Percentiles rank a stretch among this genome's conserved stretches.
Conservation (phyloP, 2,888 invertebrate genomes). For the Entomobrya proxima region DNA sequence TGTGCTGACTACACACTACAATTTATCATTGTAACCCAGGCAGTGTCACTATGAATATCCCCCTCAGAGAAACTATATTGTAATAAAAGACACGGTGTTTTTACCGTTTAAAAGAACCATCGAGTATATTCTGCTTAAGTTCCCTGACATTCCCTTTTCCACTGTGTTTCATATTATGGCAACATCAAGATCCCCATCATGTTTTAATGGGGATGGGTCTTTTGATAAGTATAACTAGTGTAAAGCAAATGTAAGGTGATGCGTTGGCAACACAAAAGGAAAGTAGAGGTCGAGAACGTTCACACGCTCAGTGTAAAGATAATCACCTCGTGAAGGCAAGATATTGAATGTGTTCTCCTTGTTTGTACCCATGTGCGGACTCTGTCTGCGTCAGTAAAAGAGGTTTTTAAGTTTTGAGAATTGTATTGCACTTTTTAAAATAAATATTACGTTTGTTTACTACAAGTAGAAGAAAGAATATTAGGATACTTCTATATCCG, state of each 20-base stretch:
- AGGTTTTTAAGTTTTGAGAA: not conserved
- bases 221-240: conserved; percentile 25
- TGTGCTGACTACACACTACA: not conserved
- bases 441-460: not conserved
- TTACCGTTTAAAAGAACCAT: not conserved
- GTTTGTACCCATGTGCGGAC: not conserved
- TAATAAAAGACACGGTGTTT: too few species aligned
- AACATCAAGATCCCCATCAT: not conserved
- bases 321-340: conserved; percentile 59
- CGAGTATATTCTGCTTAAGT: not conserved
- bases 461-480: too few species aligned
- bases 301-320: conserved; percentile 65
- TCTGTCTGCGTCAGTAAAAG: not conserved
- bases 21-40: conserved; percentile 40
- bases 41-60: not conserved
- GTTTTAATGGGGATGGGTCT: not conserved
- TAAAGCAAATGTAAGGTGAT: not conserved
- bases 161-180: not conserved
- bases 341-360: conserved; percentile 39
- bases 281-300: conserved; percentile 56
- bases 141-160: not conserved
- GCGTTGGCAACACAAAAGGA: conserved; percentile 3
- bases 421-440: not conserved
- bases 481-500: not conserved
- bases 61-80: not conserved